Base-by-base conservation (phyloP, 2,888 invertebrate species). In the Phorcus lineatus region DNA sequence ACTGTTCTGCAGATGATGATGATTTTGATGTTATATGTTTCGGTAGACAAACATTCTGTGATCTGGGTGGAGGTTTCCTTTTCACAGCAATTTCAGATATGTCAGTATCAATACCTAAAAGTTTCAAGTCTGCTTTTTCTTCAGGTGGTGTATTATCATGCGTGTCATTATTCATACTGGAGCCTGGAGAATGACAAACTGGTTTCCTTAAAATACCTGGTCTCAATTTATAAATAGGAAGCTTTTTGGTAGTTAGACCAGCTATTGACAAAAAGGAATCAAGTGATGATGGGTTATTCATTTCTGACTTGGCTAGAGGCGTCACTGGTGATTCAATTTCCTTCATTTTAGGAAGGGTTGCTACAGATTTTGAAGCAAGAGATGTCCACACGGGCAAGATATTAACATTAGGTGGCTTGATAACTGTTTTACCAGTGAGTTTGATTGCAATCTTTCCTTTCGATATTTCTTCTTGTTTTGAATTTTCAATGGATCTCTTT, bases 201-300 rank as follows among this genome's bases (percentile, higher is more conserved):
- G 55, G 6, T 77, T 74, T 70, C 70, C 9, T 77, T n/a, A 54
- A 52, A 22, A 52, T 28, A n/a, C 70, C 70, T 3, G 62, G 40
- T 17, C 55, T 53, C 17, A 57, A 24, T n/a, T 74, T 74, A 57
- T 70, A 67, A 31, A 79, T 62, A n/a, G 79, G 79, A 28, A 79
- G 31, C 19, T 55, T 74, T 17, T 79, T 74, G 19, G 53, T 55
- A 40, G 53, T 74, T 4, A n/a, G 53, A 54, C 55, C 52, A 9
- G 74, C 85, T n/a, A 83, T 80, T 28, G 86, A 85, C 13, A 88
- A 66, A 74, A 89, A 89, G 31, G 70, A 80, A 80, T 87, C 88
- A 22, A 89, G 81, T 31, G 81, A 75, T 40, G 85, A 28, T 3
- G 86, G 83, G 24, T 82, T 76, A 28, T 83, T 83, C 47, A 75